These are phyloP conservation scores for Larimichthys polyactis DNA, from an alignment of 2,113 vertebrate species.

Conservation along the genomic window DNA sequence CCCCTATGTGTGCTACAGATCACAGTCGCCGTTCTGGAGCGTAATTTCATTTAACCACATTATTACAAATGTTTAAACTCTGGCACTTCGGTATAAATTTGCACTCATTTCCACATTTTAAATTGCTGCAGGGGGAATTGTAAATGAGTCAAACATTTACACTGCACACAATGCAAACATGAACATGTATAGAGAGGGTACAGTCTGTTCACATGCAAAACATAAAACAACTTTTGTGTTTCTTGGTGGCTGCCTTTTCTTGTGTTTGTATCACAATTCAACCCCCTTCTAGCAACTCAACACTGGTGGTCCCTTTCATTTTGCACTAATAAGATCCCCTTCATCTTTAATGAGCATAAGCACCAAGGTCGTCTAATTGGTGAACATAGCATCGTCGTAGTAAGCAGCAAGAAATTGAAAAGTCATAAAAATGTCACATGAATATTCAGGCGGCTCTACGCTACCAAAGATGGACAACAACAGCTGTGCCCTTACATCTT, in stretches of 20 bases:
- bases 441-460: slow-evolving; percentile 68
- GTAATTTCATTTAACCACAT: slow-evolving; percentile 40
- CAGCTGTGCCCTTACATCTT: slow-evolving; percentile 76
- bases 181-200: not conserved
- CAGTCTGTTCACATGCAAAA: not conserved
- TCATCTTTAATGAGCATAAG: slow-evolving; percentile 46
- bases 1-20: slow-evolving; percentile 10
- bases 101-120: slow-evolving; percentile 46
- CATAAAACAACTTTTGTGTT: too few relatives aligned
- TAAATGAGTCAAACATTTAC: slow-evolving; percentile 8
- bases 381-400: slow-evolving; percentile 10
- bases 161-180: slow-evolving; percentile 22
- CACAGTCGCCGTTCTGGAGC: not conserved
- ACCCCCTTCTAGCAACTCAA: not conserved
- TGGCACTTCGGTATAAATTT: slow-evolving; percentile 32
- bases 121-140: not conserved
- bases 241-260: not conserved
- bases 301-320: slow-evolving; percentile 18
- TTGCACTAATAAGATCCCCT: slow-evolving; percentile 30
- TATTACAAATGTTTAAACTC: slow-evolving; percentile 50
- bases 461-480: slow-evolving; percentile 70
- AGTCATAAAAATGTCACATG: slow-evolving; percentile 75
- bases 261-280: not conserved
- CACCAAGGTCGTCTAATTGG: slow-evolving; percentile 44
- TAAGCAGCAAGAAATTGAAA: slow-evolving; percentile 55